Conservation (phyloP, 1,140 invertebrate species). For the Sarcophaga peregrina region DNA sequence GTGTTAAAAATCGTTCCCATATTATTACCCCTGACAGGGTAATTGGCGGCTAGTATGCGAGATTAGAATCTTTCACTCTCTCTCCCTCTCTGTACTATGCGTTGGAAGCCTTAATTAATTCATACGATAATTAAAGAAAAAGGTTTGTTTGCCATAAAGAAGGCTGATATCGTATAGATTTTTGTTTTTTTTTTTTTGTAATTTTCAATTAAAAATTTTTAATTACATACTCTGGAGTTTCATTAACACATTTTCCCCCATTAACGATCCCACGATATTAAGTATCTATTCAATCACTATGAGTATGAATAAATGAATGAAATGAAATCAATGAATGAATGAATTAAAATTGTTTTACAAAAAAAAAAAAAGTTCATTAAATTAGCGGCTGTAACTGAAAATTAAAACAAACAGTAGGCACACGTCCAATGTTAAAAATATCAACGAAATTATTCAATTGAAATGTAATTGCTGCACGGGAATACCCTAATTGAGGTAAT, state of each 20-base stretch:
- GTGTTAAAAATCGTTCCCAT: too few relatives aligned
- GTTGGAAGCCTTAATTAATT: background rate
- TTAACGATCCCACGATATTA: background rate
- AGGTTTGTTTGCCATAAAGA: background rate
- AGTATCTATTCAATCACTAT: background rate
- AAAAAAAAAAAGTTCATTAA: background rate
- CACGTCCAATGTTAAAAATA: background rate
- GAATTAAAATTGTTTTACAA: background rate
- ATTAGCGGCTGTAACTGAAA: background rate
- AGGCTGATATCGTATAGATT: background rate
- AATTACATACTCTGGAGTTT: background rate
- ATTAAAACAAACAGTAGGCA: constrained; percentile 4
- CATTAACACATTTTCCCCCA: background rate
- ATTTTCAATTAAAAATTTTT: background rate
- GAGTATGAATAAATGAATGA: background rate
- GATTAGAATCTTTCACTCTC: background rate
- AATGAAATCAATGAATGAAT: too few relatives aligned
- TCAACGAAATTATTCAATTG: background rate
- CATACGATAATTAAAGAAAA: background rate
- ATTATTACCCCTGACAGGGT: too few relatives aligned
- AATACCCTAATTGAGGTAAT: too few relatives aligned
- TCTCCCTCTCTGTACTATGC: background rate
- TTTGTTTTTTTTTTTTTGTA: too few relatives aligned
- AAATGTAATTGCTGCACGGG: background rate
- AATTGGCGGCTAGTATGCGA: background rate